These are phyloP conservation scores for Tetraodon nigroviridis DNA, from an alignment of 2,113 vertebrate genomes.

Conservation along the genomic window DNA sequence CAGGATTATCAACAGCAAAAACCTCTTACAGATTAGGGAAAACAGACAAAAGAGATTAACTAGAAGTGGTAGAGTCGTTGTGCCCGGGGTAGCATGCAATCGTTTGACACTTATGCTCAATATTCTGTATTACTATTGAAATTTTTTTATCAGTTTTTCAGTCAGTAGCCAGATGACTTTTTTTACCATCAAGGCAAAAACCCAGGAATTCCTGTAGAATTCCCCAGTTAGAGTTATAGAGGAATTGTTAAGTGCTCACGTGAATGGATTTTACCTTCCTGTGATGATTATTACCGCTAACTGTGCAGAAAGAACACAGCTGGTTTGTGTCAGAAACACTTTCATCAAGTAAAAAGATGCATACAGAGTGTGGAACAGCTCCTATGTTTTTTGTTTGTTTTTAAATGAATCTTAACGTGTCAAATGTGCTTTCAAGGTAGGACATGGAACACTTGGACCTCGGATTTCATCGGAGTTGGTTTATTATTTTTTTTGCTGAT, in stretches of 20 bases:
- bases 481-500: too few relatives aligned
- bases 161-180: too few relatives aligned
- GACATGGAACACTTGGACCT: conserved; percentile 15
- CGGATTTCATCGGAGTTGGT: conserved; percentile 4
- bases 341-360: background rate
- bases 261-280: too few relatives aligned
- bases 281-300: too few relatives aligned
- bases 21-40: conserved; percentile 10
- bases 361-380: too few relatives aligned
- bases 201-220: too few relatives aligned
- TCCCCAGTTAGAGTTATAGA: too few relatives aligned
- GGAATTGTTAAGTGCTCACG: too few relatives aligned
- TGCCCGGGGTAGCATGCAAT: conserved; percentile 41
- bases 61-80: conserved; percentile 8
- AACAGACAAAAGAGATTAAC: conserved; percentile 5
- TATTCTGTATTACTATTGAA: conserved; percentile 20
- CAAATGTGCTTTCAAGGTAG: background rate
- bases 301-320: too few relatives aligned
- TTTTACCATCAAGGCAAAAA: too few relatives aligned
- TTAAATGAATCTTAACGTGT: background rate
- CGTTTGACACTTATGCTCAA: background rate
- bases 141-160: too few relatives aligned
- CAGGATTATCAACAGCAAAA: conserved; percentile 28
- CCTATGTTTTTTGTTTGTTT: background rate
- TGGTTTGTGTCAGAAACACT: too few relatives aligned